Evolutionary conservation across 2,797 vertebrate species (phyloP).

Genomic region (Calcarius lapponicus): DNA sequence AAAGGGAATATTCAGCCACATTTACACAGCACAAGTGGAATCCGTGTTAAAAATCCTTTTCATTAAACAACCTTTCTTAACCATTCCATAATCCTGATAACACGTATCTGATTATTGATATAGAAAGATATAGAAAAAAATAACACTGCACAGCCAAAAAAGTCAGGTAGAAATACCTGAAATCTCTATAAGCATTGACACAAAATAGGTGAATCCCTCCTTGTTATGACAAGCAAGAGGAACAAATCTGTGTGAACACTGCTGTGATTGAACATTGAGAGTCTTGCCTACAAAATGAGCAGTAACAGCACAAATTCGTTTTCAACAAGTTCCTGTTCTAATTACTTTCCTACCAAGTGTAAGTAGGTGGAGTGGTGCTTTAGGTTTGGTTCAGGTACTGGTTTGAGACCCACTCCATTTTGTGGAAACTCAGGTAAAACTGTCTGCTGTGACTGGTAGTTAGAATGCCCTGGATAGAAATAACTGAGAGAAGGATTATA

Average conservation of each 20-base stretch:
- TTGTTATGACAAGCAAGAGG: not conserved
- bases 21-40: not conserved
- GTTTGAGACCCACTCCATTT: not conserved
- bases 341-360: not conserved
- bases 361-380: not conserved
- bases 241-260: not conserved
- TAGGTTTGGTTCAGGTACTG: not conserved
- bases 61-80: not conserved
- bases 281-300: not conserved
- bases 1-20: not conserved
- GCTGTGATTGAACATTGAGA: not conserved
- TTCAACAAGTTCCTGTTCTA: not conserved
- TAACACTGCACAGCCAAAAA: not conserved
- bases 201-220: not conserved
- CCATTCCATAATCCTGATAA: not conserved
- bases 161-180: not conserved
- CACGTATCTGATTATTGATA: not conserved
- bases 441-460: not conserved
- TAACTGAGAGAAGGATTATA: not conserved
- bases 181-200: not conserved
- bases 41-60: not conserved
- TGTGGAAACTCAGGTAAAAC: not conserved
- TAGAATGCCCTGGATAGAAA: not conserved
- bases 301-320: not conserved
- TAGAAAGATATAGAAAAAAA: not conserved